A percentile compares a stretch with the other conserved stretches of the same genome.
Conservation (phyloP, 2,797 vertebrate species). For the Loriculus beryllinus region DNA sequence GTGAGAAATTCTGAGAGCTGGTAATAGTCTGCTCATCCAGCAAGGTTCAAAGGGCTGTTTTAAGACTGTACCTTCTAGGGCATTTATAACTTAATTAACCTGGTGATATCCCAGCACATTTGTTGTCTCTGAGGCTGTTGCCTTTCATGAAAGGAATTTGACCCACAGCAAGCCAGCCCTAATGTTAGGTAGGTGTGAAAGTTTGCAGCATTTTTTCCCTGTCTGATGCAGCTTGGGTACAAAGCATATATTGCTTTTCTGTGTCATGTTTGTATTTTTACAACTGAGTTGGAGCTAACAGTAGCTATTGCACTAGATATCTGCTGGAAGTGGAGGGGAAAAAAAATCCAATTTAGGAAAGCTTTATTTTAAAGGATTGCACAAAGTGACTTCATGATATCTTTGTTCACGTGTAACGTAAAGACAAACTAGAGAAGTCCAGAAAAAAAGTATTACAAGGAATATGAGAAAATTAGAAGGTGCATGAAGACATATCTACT, state of each 20-base stretch:
- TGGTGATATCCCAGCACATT: background rate
- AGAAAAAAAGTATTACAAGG: background rate
- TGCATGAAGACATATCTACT: background rate
- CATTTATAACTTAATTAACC: background rate
- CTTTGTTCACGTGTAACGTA: background rate
- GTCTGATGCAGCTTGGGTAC: background rate
- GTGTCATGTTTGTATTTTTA: background rate
- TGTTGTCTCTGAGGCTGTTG: background rate
- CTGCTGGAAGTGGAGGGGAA: background rate
- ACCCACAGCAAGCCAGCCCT: background rate
- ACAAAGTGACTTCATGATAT: background rate
- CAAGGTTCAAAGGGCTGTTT: background rate
- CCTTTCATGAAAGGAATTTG: background rate
- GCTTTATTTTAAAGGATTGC: background rate
- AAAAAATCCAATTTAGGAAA: background rate
- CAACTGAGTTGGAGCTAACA: background rate
- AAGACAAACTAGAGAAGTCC: background rate
- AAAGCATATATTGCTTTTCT: background rate
- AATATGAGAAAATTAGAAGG: background rate
- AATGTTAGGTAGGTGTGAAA: background rate
- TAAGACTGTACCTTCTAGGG: background rate
- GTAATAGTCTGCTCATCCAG: background rate
- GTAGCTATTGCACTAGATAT: background rate
- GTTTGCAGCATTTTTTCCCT: background rate
- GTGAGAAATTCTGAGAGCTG: background rate